A percentile compares a stretch with the other conserved stretches of the same genome.
Evolutionary conservation across 92 coral and sea anemone species (phyloP).

Genomic region (Palythoa heliodiscus): DNA sequence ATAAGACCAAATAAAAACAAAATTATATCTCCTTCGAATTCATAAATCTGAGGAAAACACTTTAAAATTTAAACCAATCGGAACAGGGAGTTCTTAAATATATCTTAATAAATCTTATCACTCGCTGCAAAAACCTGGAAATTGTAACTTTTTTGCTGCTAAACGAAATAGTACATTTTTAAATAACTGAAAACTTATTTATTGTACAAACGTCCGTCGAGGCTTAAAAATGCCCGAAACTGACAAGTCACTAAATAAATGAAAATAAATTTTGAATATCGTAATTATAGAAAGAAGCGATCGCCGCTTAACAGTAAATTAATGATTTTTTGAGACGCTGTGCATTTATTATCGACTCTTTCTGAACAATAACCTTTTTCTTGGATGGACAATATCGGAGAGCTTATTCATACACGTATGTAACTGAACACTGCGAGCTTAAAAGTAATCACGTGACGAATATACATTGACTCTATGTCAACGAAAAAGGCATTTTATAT

Average conservation of each 20-base stretch:
- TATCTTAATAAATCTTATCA: not conserved
- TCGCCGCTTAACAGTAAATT: not conserved
- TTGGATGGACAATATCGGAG: no score
- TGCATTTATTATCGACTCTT: not conserved
- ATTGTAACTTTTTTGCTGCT: not conserved
- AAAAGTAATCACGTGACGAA: no score
- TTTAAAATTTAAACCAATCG: not conserved
- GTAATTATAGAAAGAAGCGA: not conserved
- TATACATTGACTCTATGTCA: no score
- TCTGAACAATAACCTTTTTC: not conserved
- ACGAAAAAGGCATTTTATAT: no score
- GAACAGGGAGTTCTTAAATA: not conserved
- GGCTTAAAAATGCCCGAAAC: not conserved
- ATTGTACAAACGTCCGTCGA: not conserved
- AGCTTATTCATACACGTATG: no score
- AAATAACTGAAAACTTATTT: no score
- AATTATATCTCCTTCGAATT: not conserved
- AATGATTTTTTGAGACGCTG: not conserved
- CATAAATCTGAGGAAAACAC: not conserved
- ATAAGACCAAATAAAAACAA: conserved; percentile 1
- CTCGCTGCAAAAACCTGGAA: not conserved
- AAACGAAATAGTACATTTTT: not conserved
- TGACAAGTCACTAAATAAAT: not conserved
- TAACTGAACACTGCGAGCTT: no score
- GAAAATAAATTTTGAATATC: no score